Conservation (phyloP, 1,140 invertebrate species). For the Tyrophagus putrescentiae region DNA sequence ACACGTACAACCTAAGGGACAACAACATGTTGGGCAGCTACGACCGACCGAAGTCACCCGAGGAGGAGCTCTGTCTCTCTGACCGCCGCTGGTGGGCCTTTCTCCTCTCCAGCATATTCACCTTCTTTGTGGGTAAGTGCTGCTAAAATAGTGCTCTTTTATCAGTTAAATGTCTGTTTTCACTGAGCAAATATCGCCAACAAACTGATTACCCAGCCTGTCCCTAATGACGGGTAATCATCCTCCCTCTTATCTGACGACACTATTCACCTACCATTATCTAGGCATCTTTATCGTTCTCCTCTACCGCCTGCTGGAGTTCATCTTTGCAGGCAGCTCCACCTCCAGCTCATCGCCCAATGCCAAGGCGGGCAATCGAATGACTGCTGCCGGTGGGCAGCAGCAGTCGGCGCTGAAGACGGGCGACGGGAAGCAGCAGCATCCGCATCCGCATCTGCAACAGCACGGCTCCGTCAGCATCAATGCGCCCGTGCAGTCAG, state of each 20-base stretch:
- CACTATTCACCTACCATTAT: too few species aligned
- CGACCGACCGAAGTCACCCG: not conserved
- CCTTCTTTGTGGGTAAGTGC: conserved; percentile 52
- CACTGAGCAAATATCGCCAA: not conserved
- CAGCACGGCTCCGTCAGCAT: conserved; percentile 50
- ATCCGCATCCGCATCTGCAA: conserved; percentile 33
- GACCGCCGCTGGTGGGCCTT: conserved; percentile 90
- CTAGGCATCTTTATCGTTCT: conserved; percentile 46
- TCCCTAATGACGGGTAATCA: too few species aligned
- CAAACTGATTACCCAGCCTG: too few species aligned
- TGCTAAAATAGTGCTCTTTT: not conserved
- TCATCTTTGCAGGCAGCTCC: conserved; percentile 55
- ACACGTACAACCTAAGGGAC: not conserved
- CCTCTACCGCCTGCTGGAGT: conserved; percentile 72
- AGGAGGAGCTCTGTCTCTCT: conserved; percentile 50
- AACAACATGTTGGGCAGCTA: not conserved
- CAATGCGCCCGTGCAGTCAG: not conserved
- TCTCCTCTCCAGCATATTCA: conserved; percentile 87
- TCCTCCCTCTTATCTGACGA: too few species aligned
- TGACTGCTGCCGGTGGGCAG: not conserved
- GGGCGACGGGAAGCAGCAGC: conserved; percentile 13
- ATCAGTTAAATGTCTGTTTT: not conserved
- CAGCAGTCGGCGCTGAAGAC: not conserved
- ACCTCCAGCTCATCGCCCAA: too few species aligned
- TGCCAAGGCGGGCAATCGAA: too few species aligned